These are phyloP conservation scores for Lophura nycthemera DNA, from an alignment of 2,113 vertebrate genomes.

Conservation along the genomic window DNA sequence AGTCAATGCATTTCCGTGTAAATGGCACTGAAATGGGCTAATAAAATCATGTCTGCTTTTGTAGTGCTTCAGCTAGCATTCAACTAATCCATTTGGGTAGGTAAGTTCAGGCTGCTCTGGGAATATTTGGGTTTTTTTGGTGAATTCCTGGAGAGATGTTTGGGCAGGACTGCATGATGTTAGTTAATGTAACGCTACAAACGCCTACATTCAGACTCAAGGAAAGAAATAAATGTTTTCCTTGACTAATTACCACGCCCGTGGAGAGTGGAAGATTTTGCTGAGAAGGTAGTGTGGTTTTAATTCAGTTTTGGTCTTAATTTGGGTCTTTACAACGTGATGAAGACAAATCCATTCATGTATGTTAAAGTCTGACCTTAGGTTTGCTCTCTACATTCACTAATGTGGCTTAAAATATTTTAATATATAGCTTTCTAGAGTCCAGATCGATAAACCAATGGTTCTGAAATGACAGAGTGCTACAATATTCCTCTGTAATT, in stretches of 20 bases:
- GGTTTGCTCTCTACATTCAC: conserved; percentile 47
- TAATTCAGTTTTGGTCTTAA: conserved; percentile 34
- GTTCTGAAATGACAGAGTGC: conserved; percentile 79
- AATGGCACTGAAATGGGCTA: not conserved
- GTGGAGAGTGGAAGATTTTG: not conserved
- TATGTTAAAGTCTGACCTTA: conserved; percentile 38
- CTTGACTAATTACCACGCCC: not conserved
- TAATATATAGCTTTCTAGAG: conserved; percentile 59
- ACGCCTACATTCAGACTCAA: fast-evolving
- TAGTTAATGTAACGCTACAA: not conserved
- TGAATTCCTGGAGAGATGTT: not conserved
- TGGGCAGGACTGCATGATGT: not conserved
- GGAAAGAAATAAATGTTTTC: not conserved
- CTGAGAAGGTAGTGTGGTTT: not conserved
- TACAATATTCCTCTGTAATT: conserved; percentile 79
- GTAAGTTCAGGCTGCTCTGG: not conserved
- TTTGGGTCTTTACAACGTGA: not conserved
- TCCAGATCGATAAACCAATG: conserved; percentile 76
- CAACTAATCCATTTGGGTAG: fast-evolving
- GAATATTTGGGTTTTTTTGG: not conserved
- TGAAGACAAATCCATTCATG: not conserved
- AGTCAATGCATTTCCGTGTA: not conserved
- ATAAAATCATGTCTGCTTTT: not conserved
- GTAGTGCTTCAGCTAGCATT: fast-evolving
- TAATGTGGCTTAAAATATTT: conserved; percentile 69